Conservation (phyloP, 2,888 invertebrate species). For the Alentia gelatinosa region DNA sequence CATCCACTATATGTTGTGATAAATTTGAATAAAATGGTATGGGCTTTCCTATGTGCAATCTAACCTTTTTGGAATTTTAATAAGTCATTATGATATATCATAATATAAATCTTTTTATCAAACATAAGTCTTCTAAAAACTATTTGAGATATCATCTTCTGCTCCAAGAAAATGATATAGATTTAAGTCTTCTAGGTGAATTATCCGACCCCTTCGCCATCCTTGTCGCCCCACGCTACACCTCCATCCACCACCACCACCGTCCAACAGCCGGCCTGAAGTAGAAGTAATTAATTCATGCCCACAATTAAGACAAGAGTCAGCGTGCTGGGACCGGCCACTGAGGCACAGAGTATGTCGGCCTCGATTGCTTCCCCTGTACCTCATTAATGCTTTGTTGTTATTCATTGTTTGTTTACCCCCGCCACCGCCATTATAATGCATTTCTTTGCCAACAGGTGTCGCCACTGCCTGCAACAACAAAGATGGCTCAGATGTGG, state of each 20-base stretch:
- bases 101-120: too few relatives aligned
- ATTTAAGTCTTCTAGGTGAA: too few relatives aligned
- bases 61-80: too few relatives aligned
- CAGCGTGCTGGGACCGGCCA: not conserved
- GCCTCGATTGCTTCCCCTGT: not conserved
- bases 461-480: not conserved
- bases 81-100: too few relatives aligned
- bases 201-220: not conserved
- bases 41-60: too few relatives aligned
- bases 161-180: too few relatives aligned
- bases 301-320: not conserved
- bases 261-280: not conserved
- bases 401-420: not conserved
- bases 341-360: too few relatives aligned
- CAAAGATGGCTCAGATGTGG: not conserved
- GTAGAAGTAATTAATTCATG: not conserved
- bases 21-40: too few relatives aligned
- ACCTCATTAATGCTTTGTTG: not conserved
- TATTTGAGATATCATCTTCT: too few relatives aligned
- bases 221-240: not conserved
- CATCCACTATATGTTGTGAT: too few relatives aligned
- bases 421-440: not conserved
- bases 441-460: slow-evolving; percentile 6
- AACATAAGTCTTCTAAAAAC: too few relatives aligned
- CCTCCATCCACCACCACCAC: not conserved